These are phyloP conservation scores for Epizoanthus ramosus DNA, from an alignment of 92 coral and sea anemone genomes.

Conservation along the genomic window DNA sequence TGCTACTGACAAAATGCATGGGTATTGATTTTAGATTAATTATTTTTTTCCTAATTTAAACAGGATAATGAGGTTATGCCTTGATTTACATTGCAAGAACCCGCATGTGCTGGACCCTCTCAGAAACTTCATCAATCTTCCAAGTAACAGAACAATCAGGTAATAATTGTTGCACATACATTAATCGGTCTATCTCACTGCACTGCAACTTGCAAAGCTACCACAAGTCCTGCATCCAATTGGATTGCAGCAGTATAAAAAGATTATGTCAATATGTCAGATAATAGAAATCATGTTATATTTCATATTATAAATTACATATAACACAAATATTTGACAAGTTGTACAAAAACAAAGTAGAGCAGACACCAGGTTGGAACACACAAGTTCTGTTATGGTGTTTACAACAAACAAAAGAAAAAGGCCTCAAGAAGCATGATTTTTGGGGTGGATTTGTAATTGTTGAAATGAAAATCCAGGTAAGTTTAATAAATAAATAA, in stretches of 20 bases:
- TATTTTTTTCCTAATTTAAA: not conserved
- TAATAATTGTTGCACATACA: too few relatives aligned
- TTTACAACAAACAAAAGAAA: constrained; percentile 17
- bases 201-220: too few relatives aligned
- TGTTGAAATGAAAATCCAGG: constrained; percentile 47
- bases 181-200: too few relatives aligned
- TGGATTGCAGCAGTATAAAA: too few relatives aligned
- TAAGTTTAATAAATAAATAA: too few relatives aligned
- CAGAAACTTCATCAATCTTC: constrained; percentile 43
- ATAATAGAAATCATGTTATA: not conserved
- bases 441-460: constrained; percentile 38
- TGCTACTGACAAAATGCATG: too few relatives aligned
- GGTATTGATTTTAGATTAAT: too few relatives aligned
- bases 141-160: constrained; percentile 67
- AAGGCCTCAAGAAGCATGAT: constrained; percentile 1
- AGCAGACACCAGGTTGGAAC: constrained; percentile 38
- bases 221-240: too few relatives aligned
- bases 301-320: not conserved
- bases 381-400: constrained; percentile 28
- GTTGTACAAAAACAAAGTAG: constrained; percentile 10
- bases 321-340: not conserved
- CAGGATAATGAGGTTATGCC: constrained; percentile 10
- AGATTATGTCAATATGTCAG: too few relatives aligned
- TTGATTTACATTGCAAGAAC: constrained; percentile 53
- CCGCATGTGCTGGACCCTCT: constrained; percentile 63